Evolutionary conservation across 2,797 vertebrate genomes (phyloP).

Genomic region (Thripadectes ignobilis): DNA sequence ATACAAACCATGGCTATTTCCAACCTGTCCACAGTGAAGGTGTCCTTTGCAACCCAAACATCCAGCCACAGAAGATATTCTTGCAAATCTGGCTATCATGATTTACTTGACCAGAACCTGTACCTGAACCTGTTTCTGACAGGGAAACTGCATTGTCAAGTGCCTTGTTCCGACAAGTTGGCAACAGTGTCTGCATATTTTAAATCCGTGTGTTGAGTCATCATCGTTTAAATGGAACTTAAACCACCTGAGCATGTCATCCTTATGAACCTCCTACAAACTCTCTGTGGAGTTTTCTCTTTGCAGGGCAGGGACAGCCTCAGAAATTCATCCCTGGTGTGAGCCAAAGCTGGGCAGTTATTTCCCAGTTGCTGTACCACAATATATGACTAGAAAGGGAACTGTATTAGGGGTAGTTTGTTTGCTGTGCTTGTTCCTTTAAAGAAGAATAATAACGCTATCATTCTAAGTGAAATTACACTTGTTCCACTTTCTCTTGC

Average conservation of each 20-base stretch:
- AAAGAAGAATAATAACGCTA: background rate
- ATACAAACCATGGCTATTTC: background rate
- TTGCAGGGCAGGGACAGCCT: background rate
- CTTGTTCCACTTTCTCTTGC: conserved; percentile 7
- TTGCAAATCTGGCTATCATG: background rate
- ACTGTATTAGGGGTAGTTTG: background rate
- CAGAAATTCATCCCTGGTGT: background rate
- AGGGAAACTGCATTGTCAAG: background rate
- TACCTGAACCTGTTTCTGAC: conserved; percentile 6
- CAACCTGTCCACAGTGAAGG: background rate
- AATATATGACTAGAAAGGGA: background rate
- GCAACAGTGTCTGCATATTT: background rate
- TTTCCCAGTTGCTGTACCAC: background rate
- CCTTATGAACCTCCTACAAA: background rate
- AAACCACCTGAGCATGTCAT: background rate
- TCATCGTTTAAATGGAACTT: background rate
- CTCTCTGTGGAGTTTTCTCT: background rate
- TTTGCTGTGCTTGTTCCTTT: conserved; percentile 2
- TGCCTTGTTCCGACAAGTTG: conserved; percentile 8
- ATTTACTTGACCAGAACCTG: background rate
- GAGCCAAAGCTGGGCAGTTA: background rate
- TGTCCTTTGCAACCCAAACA: background rate
- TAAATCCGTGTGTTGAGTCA: conserved; percentile 43
- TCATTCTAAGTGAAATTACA: background rate
- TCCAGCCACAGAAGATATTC: background rate